A percentile compares a stretch with the other conserved stretches of the same genome.
These are phyloP conservation scores for Himalopsyche kuldschensis DNA, from an alignment of 2,888 invertebrate genomes.

Conservation along the genomic window DNA sequence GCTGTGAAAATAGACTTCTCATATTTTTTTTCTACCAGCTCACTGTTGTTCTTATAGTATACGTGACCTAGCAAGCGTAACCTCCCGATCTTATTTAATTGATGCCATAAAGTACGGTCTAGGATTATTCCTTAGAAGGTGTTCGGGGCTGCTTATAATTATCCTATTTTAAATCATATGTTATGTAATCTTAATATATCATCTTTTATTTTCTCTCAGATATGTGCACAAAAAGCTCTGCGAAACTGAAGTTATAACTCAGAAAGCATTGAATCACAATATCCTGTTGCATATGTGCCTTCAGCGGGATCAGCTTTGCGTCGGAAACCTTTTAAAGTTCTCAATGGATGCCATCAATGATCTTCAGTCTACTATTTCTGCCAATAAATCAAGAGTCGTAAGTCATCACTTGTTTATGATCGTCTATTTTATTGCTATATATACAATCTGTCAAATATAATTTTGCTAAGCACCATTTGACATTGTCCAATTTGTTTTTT, in stretches of 20 bases:
- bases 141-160: neutral
- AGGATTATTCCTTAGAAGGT: neutral
- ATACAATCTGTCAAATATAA: too few species aligned
- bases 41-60: too few species aligned
- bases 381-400: conserved; percentile 20
- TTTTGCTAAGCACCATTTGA: neutral
- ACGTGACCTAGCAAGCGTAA: too few species aligned
- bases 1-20: too few species aligned
- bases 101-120: neutral
- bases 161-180: too few species aligned
- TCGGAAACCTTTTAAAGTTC: conserved; percentile 11
- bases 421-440: too few species aligned
- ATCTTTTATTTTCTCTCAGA: neutral
- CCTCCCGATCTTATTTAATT: too few species aligned
- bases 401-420: neutral
- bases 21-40: too few species aligned
- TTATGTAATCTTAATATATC: neutral
- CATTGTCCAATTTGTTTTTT: neutral
- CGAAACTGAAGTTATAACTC: neutral
- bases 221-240: conserved; percentile 19
- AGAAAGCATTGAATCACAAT: conserved; percentile 16
- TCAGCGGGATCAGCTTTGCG: conserved; percentile 21
- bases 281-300: conserved; percentile 14
- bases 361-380: conserved; percentile 15
- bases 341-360: conserved; percentile 15